Evolutionary conservation across 2,797 vertebrate species (phyloP), one percentile per base, ranked within the genome.

Genomic region (Periophthalmus magnuspinnatus): DNA sequence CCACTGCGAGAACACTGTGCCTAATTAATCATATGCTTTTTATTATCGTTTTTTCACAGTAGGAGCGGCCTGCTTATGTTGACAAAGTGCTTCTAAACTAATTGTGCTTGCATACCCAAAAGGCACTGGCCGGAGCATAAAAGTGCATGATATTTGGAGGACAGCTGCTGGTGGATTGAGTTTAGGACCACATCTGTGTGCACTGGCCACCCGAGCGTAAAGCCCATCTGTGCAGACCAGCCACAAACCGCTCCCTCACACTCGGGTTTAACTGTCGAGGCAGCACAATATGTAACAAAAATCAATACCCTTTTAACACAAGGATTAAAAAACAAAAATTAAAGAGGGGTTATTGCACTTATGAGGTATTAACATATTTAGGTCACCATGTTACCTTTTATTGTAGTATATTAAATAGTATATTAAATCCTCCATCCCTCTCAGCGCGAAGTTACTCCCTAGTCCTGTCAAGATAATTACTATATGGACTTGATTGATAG

Each of bases 181-280:
- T 62, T 60, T 62, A 62, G 38, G 36, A 62, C 34, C 34, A 62
- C 60, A 62, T 62, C 60, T 62, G 60, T 24, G 60, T n/a, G 19
- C 36, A 14, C 2, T 4, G 60, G 5, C 60, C 60, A 16, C 6
- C 21, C n/a, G 5, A 41, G 60, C 60, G 21, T 62, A 36, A 62
- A 13, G 60, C 36, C 60, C 60, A 62, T 62, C 60, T 62, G 60
- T 45, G 60, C 21, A 38, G n/a, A 24, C 2, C 36, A 5, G 13
- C 24, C 38, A 3, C 38, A 41, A 38, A 13, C 36, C 36, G n/a
- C n/a, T n/a, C 21, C 10, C 34, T 6, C 14, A 0, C 22, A 11
- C 65, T 32, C 21, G 5, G 7, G 3, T 5, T 54, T 3, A 11
- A 21, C n/a, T 54, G 52, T 54, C 21, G 52, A 54, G 10, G 21